phyloP scores from a whole-genome alignment of 1,140 invertebrate species.

The Psix sp. region DNA sequence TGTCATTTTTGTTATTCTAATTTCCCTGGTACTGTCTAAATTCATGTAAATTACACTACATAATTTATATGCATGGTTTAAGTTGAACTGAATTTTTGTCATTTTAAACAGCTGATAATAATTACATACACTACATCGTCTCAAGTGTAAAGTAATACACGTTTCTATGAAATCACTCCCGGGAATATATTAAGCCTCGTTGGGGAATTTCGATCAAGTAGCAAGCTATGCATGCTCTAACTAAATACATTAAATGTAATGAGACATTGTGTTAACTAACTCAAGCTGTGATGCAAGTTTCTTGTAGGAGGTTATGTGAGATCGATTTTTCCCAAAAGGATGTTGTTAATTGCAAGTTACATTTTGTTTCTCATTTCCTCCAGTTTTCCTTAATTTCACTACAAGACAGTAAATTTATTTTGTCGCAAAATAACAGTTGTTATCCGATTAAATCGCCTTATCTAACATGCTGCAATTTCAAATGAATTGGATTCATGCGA shows the following conservation, averaged over 20 bases:
- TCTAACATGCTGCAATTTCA: too few relatives aligned
- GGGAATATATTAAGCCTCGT: slow-evolving; percentile 45
- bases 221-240: slow-evolving; percentile 2
- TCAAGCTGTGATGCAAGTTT: neutral
- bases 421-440: too few relatives aligned
- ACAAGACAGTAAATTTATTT: too few relatives aligned
- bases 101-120: too few relatives aligned
- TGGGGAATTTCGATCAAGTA: slow-evolving; percentile 41
- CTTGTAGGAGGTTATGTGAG: neutral
- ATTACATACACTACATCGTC: too few relatives aligned
- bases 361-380: neutral
- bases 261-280: slow-evolving; percentile 8
- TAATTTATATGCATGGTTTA: too few relatives aligned
- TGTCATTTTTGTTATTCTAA: too few relatives aligned
- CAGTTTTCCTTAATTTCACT: neutral
- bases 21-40: too few relatives aligned
- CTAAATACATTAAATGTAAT: slow-evolving; percentile 29
- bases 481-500: too few relatives aligned
- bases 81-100: too few relatives aligned
- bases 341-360: neutral
- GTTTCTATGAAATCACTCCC: slow-evolving; percentile 18
- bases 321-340: neutral
- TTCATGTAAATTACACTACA: too few relatives aligned
- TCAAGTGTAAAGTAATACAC: neutral
- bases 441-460: too few relatives aligned